phyloP scores from a whole-genome alignment of 1,140 invertebrate species.

The Arctopsyche grandis region DNA sequence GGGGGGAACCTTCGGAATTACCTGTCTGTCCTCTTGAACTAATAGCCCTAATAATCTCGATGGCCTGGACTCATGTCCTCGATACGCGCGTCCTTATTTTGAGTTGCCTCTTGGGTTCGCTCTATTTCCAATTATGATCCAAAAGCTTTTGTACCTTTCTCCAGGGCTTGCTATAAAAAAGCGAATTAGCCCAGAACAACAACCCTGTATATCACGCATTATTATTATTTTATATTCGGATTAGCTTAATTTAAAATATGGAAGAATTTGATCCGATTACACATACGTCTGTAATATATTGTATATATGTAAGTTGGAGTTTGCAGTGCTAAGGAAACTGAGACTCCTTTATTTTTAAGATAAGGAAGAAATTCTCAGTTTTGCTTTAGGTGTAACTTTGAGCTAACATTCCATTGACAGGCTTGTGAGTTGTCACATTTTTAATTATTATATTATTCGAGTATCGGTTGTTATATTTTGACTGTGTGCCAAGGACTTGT shows the following conservation, averaged over 20 bases:
- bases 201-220: background rate
- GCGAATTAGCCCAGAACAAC: background rate
- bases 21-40: slow-evolving; percentile 34
- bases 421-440: too few relatives aligned
- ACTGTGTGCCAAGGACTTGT: slow-evolving; percentile 30
- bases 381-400: too few relatives aligned
- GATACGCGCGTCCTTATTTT: slow-evolving; percentile 28
- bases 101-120: slow-evolving; percentile 44
- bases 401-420: too few relatives aligned
- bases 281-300: too few relatives aligned
- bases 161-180: slow-evolving; percentile 12
- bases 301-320: too few relatives aligned
- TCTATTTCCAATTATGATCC: slow-evolving; percentile 46
- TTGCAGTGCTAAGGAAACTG: too few relatives aligned
- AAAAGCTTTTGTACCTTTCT: slow-evolving; percentile 35
- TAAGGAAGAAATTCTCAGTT: too few relatives aligned
- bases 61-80: slow-evolving; percentile 27
- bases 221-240: too few relatives aligned
- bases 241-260: too few relatives aligned
- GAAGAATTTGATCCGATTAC: too few relatives aligned
- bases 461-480: slow-evolving; percentile 6
- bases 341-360: too few relatives aligned
- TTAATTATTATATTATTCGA: too few relatives aligned
- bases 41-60: slow-evolving; percentile 40
- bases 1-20: slow-evolving; percentile 14